A percentile compares a stretch with the other conserved stretches of the same genome.
These are phyloP conservation scores for Catocala fraxini DNA, from an alignment of 2,888 invertebrate genomes.

Conservation along the genomic window DNA sequence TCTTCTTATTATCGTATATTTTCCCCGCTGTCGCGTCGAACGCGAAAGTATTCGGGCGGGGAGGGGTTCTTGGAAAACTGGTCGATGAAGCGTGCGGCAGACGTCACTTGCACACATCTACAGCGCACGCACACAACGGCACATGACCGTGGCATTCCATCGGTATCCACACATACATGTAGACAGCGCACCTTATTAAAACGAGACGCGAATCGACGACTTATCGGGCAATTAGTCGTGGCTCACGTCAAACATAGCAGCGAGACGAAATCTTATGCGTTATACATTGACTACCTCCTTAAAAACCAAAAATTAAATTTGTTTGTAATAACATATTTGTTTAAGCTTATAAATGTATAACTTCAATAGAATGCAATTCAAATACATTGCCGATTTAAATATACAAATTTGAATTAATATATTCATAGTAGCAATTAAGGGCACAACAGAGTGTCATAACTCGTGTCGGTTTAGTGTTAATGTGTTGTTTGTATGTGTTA, in stretches of 20 bases:
- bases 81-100: constrained; percentile 77
- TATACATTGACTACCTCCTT: constrained; percentile 72
- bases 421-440: constrained; percentile 11
- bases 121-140: constrained; percentile 62
- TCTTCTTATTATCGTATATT: constrained; percentile 67
- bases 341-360: constrained; percentile 3
- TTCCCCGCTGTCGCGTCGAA: constrained; percentile 56
- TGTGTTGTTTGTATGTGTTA: constrained; percentile 26
- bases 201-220: constrained; percentile 87
- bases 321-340: constrained; percentile 1
- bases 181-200: constrained; percentile 86
- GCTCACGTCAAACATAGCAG: constrained; percentile 77
- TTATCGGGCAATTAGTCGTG: constrained; percentile 87
- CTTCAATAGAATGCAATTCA: neutral
- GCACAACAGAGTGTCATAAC: constrained; percentile 31
- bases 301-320: neutral
- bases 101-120: constrained; percentile 82
- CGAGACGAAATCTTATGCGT: constrained; percentile 64
- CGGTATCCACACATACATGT: constrained; percentile 81
- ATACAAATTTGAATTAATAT: constrained; percentile 15
- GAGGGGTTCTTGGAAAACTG: constrained; percentile 61
- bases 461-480: constrained; percentile 26
- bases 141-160: constrained; percentile 86
- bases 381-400: constrained; percentile 8
- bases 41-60: constrained; percentile 57